Evolutionary conservation across 2,888 invertebrate genomes (phyloP).

Genomic region (Axea sp.): DNA sequence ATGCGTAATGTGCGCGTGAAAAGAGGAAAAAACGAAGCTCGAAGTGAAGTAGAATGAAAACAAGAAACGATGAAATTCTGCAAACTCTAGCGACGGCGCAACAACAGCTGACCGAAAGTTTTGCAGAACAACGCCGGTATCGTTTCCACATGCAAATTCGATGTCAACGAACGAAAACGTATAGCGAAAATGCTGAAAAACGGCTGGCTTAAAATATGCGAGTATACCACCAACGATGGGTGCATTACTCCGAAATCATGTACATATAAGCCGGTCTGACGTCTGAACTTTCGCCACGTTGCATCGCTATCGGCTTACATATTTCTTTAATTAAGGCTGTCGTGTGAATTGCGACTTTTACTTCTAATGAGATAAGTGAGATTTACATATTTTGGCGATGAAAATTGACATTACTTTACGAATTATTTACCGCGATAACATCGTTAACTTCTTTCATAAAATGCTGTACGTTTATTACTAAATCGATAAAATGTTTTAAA

Average conservation of each 20-base stretch:
- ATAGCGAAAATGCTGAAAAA: constrained; percentile 79
- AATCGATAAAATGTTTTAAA: no score
- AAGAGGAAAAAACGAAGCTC: constrained; percentile 27
- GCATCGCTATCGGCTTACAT: constrained; percentile 46
- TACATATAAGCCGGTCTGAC: constrained; percentile 67
- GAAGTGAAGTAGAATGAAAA: constrained; percentile 31
- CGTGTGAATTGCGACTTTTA: constrained; percentile 44
- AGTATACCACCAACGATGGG: constrained; percentile 77
- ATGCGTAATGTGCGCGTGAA: constrained; percentile 54
- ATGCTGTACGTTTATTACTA: no score
- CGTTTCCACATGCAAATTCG: constrained; percentile 77
- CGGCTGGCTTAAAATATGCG: constrained; percentile 78
- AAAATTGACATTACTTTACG: constrained; percentile 46
- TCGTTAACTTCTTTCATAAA: constrained; percentile 3
- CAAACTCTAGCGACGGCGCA: constrained; percentile 26
- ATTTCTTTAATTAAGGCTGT: constrained; percentile 59
- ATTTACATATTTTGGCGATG: constrained; percentile 47
- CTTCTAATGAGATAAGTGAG: constrained; percentile 43
- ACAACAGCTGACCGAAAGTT: constrained; percentile 66
- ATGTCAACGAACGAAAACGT: constrained; percentile 71
- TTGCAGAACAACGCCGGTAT: constrained; percentile 70
- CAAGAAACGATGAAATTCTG: constrained; percentile 47
- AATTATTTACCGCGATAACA: constrained; percentile 30
- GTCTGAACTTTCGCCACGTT: constrained; percentile 66
- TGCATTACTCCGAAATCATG: constrained; percentile 68